Conservation (phyloP, 1,140 invertebrate genomes). For the Trichonephila clavipes region DNA sequence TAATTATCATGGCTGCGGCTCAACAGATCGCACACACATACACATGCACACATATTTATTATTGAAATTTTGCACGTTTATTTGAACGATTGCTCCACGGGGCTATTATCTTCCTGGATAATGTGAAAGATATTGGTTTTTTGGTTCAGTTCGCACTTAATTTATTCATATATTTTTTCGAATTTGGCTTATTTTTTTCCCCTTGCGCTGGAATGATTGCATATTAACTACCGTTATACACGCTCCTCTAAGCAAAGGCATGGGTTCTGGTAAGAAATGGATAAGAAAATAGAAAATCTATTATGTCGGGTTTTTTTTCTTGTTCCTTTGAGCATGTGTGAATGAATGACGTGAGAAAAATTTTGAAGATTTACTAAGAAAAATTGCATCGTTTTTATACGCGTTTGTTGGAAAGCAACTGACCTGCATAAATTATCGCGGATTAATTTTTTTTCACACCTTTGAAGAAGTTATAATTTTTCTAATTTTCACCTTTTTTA, state of each 20-base stretch:
- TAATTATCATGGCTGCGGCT: constrained; percentile 58
- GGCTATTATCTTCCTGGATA: constrained; percentile 49
- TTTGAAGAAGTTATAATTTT: not conserved
- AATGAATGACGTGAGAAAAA: constrained; percentile 18
- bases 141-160: constrained; percentile 48
- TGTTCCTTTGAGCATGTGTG: not conserved
- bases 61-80: constrained; percentile 58
- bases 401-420: not conserved
- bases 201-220: constrained; percentile 30
- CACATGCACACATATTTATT: not conserved
- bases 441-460: not conserved
- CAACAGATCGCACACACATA: not conserved
- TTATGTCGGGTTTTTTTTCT: not conserved
- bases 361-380: not conserved
- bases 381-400: not conserved
- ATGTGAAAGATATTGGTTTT: constrained; percentile 64
- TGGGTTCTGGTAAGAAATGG: not conserved
- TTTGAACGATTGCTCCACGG: constrained; percentile 51
- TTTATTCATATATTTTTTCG: constrained; percentile 69
- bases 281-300: constrained; percentile 34
- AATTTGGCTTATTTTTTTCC: constrained; percentile 36
- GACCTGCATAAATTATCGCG: constrained; percentile 6
- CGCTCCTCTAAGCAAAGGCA: not conserved
- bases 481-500: not conserved
- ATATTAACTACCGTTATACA: constrained; percentile 60